Evolutionary conservation across 2,888 invertebrate species (phyloP), one percentile per base, ranked within the genome.

Genomic region (Ornithoptera priamus): DNA sequence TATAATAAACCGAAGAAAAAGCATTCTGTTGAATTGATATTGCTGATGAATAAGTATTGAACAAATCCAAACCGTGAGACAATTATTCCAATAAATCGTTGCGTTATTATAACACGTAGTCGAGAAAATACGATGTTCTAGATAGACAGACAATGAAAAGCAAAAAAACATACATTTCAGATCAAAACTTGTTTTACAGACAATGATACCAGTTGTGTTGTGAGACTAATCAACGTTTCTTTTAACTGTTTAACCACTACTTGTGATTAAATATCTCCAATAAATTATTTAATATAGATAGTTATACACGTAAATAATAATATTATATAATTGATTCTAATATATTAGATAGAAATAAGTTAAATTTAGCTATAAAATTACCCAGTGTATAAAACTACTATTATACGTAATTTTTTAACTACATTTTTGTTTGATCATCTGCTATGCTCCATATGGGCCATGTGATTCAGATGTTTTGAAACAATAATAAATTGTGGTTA

Each of bases 101-200:
- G 42, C 58, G 57, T 50, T 46, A 17, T 50, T 46, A 17, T 62
- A 20, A n/a, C 20, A 39, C 10, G 10, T 57, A 66, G 62, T 62
- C 58, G 56, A 58, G 69, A 69, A 69, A 69, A 65, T 69, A 62
- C 46, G 60, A 46, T 58, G 57, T 62, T 62, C 65, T 62, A 65
- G 46, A 58, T 65, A 62, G 65, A 62, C 69, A 65, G 62, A 22
- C 30, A 30, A 30, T 30, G 57, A 46, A 62, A 50, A 61, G 58
- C 57, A 30, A 62, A 69, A 65, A 69, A 58, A n/a, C 39, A 65
- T 18, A 30, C 18, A 65, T 57, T 57, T 2, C 62, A 42, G 65
- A 65, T 65, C 58, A 46, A 65, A 30, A 65, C 65, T 46, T 57
- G 65, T 69, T 65, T 69, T 12, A 69, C 30, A 61, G 65, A 65